phyloP scores from a whole-genome alignment of 2,113 vertebrate genomes.

The Tyto alba region DNA sequence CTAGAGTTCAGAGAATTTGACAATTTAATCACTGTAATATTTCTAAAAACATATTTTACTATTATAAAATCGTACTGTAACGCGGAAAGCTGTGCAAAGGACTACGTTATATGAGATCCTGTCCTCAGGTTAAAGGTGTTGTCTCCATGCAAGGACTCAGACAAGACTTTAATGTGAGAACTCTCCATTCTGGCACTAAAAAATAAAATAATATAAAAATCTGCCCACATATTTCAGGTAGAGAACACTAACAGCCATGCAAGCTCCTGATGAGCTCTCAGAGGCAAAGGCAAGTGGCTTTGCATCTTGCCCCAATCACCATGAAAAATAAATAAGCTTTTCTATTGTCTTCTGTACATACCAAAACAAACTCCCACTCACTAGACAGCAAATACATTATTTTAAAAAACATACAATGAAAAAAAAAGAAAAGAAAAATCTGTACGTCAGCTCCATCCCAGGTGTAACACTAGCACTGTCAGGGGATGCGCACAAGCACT shows the following conservation, averaged over 20 bases:
- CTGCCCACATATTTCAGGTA: background rate
- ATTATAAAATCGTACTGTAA: background rate
- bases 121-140: background rate
- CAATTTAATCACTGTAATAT: slow-evolving; percentile 37
- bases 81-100: background rate
- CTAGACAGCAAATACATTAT: background rate
- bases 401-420: background rate
- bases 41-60: slow-evolving; percentile 22
- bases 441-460: background rate
- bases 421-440: background rate
- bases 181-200: background rate
- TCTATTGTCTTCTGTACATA: background rate
- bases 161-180: background rate
- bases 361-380: background rate
- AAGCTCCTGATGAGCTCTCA: background rate
- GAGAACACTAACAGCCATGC: background rate
- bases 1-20: slow-evolving; percentile 34
- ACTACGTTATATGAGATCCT: background rate
- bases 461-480: background rate
- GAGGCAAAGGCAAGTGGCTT: background rate
- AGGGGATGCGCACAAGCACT: accelerated
- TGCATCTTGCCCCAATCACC: background rate
- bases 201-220: background rate
- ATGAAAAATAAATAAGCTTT: background rate
- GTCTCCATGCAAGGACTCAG: background rate